These are phyloP conservation scores for Ophthalmolycus amberensis DNA, from an alignment of 2,113 vertebrate species.

Conservation along the genomic window DNA sequence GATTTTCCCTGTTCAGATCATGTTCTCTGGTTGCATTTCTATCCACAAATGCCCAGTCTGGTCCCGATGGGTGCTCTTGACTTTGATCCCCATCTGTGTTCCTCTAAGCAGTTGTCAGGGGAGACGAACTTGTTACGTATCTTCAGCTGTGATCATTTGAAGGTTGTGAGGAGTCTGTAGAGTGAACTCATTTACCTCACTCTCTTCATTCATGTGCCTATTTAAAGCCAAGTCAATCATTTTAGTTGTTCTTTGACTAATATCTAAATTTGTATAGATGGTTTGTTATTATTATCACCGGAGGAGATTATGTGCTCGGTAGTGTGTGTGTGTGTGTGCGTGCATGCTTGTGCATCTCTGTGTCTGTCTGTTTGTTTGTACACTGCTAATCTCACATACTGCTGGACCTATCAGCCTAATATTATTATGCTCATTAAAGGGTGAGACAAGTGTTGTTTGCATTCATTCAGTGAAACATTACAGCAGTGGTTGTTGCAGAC, in stretches of 20 bases:
- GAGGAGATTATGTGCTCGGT: background rate
- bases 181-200: background rate
- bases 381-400: no score
- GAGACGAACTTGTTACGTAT: conserved; percentile 8
- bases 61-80: background rate
- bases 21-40: conserved; percentile 11
- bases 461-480: no score
- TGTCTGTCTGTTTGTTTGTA: no score
- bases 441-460: no score
- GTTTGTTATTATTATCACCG: background rate
- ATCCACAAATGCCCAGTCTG: conserved; percentile 4
- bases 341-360: no score
- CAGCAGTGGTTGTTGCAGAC: no score
- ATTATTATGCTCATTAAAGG: no score
- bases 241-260: background rate
- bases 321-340: no score
- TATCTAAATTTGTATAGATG: background rate
- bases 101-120: conserved; percentile 6
- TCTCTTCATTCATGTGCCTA: background rate
- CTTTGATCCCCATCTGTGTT: conserved; percentile 55
- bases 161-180: background rate
- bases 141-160: conserved; percentile 29
- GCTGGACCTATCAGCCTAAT: no score
- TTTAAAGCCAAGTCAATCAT: background rate
- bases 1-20: conserved; percentile 27